Evolutionary conservation across 35 echinoderm and acorn worm genomes (phyloP).

Genomic region (Nesometra sesokonis): DNA sequence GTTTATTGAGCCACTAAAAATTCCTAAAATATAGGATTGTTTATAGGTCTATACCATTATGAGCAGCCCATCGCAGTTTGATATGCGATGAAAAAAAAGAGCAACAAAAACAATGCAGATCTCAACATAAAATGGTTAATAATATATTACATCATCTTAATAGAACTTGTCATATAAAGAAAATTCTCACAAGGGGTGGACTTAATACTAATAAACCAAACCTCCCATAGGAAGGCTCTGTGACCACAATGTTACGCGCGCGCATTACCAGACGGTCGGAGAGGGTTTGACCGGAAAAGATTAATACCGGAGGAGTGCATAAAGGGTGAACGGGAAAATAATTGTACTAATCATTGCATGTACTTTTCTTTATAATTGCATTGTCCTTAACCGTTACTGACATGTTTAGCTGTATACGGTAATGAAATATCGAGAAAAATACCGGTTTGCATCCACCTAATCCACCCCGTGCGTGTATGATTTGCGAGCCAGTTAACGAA

Average conservation of each 20-base stretch:
- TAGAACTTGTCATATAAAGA: background rate
- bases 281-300: background rate
- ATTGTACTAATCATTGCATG: background rate
- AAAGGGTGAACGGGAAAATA: background rate
- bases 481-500: background rate
- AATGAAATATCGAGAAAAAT: background rate
- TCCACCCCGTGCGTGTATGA: background rate
- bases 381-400: background rate
- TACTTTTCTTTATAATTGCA: background rate
- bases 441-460: background rate
- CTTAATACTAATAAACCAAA: background rate
- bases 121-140: no score
- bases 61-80: no score
- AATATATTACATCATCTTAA: background rate
- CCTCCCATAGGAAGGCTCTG: background rate
- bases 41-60: no score
- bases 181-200: background rate
- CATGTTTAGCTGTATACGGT: background rate
- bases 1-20: no score
- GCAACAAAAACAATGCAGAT: no score
- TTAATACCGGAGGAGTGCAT: background rate
- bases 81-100: no score
- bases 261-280: background rate
- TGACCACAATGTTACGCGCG: background rate
- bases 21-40: no score